A percentile compares a stretch with the other conserved stretches of the same genome.
Conservation (phyloP, 2,113 vertebrate species). For the Mungos mungo region DNA sequence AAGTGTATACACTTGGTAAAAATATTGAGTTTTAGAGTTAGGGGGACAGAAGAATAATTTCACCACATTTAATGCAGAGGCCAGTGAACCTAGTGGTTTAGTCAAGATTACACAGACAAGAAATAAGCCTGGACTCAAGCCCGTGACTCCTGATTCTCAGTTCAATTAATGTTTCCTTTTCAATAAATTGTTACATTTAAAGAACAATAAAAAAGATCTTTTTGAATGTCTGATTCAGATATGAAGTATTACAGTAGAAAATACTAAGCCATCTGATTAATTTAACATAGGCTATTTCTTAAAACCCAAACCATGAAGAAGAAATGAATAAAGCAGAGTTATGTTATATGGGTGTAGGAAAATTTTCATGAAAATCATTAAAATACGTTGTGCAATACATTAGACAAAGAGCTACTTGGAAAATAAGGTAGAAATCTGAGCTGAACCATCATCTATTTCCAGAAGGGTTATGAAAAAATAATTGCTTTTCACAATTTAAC, state of each 20-base stretch:
- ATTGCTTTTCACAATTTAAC: slow-evolving; percentile 9
- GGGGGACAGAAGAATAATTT: background rate
- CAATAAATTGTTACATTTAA: background rate
- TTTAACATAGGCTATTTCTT: background rate
- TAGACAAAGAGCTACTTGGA: background rate
- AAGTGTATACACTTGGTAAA: background rate
- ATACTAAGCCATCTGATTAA: background rate
- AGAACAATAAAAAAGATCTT: background rate
- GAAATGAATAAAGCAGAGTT: background rate
- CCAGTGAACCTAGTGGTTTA: background rate
- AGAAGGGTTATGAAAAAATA: slow-evolving; percentile 24
- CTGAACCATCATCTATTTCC: background rate
- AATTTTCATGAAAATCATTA: background rate
- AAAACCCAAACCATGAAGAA: background rate
- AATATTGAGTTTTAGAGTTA: background rate
- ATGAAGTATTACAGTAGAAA: background rate
- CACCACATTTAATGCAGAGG: background rate
- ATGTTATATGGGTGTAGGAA: background rate
- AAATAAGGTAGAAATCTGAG: background rate
- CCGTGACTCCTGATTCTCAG: background rate
- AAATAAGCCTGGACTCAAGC: background rate
- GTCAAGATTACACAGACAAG: background rate
- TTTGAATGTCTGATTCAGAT: background rate
- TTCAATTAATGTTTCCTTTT: background rate
- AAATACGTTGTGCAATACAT: slow-evolving; percentile 27